Conservation (phyloP, 2,888 invertebrate genomes). For the Brenthis daphne region DNA sequence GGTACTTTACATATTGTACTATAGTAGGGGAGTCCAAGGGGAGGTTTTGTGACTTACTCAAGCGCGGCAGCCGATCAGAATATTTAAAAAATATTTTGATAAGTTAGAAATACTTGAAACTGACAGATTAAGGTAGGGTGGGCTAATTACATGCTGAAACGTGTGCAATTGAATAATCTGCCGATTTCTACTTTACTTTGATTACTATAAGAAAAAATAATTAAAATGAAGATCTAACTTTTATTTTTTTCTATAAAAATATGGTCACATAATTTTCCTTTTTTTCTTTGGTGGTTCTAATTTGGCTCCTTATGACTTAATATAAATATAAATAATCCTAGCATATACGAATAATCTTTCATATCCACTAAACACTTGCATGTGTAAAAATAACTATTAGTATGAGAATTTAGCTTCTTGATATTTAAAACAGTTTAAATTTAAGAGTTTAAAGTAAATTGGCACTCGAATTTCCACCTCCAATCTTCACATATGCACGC, state of each 20-base stretch:
- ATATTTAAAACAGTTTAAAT: slow-evolving; percentile 34
- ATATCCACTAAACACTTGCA: neutral
- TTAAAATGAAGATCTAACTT: neutral
- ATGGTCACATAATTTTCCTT: neutral
- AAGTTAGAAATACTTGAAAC: too few species aligned
- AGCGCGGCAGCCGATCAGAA: too few species aligned
- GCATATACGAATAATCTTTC: neutral
- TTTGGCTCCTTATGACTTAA: slow-evolving; percentile 16
- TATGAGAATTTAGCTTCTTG: slow-evolving; percentile 7
- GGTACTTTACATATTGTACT: neutral
- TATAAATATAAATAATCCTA: neutral
- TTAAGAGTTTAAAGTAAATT: slow-evolving; percentile 49
- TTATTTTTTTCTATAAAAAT: neutral
- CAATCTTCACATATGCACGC: slow-evolving; percentile 75
- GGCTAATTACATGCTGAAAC: too few species aligned
- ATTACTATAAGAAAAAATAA: neutral
- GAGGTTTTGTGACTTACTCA: too few species aligned
- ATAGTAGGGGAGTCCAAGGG: too few species aligned
- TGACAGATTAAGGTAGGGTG: too few species aligned
- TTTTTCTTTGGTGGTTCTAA: slow-evolving; percentile 12
- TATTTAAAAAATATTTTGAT: too few species aligned
- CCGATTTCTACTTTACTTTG: too few species aligned
- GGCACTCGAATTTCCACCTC: slow-evolving; percentile 58
- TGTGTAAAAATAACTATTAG: slow-evolving; percentile 8
- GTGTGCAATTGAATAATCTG: too few species aligned